Evolutionary conservation across 1,140 invertebrate genomes (phyloP).

Genomic region (Drosophila varians): DNA sequence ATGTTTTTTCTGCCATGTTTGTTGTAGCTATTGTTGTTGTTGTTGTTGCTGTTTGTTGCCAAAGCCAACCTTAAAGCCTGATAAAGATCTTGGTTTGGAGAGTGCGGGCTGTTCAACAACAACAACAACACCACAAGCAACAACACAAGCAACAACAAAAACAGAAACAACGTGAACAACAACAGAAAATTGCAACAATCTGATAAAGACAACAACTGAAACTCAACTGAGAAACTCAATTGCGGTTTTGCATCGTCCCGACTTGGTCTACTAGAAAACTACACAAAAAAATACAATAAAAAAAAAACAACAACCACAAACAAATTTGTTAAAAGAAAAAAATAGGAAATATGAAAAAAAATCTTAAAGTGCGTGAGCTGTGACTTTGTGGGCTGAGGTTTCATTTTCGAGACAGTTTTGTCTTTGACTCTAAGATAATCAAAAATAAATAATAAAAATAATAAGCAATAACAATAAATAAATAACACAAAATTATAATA

Average conservation of each 20-base stretch:
- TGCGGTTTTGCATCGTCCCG: conserved; percentile 43
- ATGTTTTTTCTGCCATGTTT: conserved; percentile 74
- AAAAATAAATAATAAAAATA: background rate
- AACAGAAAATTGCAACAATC: conserved; percentile 77
- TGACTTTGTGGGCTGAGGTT: conserved; percentile 9
- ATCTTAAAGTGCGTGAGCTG: conserved; percentile 32
- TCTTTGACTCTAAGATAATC: background rate
- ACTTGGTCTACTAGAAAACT: conserved; percentile 24
- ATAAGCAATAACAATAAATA: no score
- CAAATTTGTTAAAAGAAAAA: conserved; percentile 2
- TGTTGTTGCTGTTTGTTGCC: background rate
- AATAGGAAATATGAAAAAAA: conserved; percentile 3
- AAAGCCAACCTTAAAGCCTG: conserved; percentile 63
- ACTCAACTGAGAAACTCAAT: conserved; percentile 39
- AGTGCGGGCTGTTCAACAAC: conserved; percentile 66
- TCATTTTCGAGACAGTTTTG: conserved; percentile 3
- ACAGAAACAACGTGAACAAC: conserved; percentile 45
- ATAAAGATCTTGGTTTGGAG: conserved; percentile 70
- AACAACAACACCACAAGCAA: conserved; percentile 42
- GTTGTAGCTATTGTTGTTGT: conserved; percentile 36
- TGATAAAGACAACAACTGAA: conserved; percentile 72
- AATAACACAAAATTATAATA: no score
- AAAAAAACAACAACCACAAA: background rate
- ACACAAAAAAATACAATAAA: conserved; percentile 14
- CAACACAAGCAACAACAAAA: conserved; percentile 34